phyloP scores from a whole-genome alignment of 2,888 invertebrate genomes.

The Siphonodentalium dalli region DNA sequence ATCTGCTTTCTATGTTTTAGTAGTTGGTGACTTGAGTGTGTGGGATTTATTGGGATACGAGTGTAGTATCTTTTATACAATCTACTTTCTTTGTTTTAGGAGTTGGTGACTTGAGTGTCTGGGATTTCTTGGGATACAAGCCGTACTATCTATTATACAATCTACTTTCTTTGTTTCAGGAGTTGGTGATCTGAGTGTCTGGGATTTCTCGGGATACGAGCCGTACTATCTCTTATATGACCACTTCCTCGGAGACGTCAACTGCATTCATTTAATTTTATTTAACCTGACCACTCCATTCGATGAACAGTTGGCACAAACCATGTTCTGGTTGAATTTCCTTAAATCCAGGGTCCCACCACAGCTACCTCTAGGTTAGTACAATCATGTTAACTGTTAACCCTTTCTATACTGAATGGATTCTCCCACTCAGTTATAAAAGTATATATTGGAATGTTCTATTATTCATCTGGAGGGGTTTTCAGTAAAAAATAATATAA shows the following conservation, averaged over 20 bases:
- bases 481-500: no score
- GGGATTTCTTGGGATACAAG: no score
- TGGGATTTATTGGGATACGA: no score
- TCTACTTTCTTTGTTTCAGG: slow-evolving; percentile 60
- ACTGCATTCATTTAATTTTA: slow-evolving; percentile 73
- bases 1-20: background rate
- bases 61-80: no score
- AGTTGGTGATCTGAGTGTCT: slow-evolving; percentile 73
- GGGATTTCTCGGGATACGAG: slow-evolving; percentile 82
- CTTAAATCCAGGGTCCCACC: slow-evolving; percentile 74
- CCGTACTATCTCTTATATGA: slow-evolving; percentile 75
- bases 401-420: no score
- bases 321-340: slow-evolving; percentile 79
- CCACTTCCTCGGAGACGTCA: slow-evolving; percentile 74
- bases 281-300: slow-evolving; percentile 75
- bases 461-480: no score
- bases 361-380: slow-evolving; percentile 65
- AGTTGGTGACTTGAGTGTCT: background rate
- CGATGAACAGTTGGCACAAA: slow-evolving; percentile 72
- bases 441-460: no score
- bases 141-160: background rate
- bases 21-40: background rate
- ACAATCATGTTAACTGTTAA: no score
- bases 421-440: no score
- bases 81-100: background rate